phyloP scores from a whole-genome alignment of 2,797 vertebrate species.

The Poeciliopsis presidionis region DNA sequence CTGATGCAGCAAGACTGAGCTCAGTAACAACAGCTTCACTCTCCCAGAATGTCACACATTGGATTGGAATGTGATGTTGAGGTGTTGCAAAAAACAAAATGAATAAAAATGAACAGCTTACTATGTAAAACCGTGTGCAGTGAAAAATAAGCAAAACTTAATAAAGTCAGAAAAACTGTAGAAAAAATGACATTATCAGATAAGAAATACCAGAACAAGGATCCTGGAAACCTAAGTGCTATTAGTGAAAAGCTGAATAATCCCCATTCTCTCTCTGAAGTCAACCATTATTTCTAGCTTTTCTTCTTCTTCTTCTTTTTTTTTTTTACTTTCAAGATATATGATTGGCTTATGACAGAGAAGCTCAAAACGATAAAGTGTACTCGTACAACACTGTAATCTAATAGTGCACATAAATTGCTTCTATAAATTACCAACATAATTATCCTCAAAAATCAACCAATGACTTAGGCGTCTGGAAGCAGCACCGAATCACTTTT shows the following conservation, averaged over 20 bases:
- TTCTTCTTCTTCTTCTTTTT: constrained; percentile 15
- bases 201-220: not conserved
- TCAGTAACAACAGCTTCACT: not conserved
- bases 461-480: constrained; percentile 28
- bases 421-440: constrained; percentile 53
- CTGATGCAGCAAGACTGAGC: not conserved
- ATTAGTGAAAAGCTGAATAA: not conserved
- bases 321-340: constrained; percentile 15
- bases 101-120: not conserved
- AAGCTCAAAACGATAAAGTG: constrained; percentile 25
- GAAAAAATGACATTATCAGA: not conserved
- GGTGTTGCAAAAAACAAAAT: not conserved
- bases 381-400: constrained; percentile 33
- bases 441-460: constrained; percentile 51
- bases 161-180: not conserved
- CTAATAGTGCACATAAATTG: constrained; percentile 46
- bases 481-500: constrained; percentile 46
- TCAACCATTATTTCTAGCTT: not conserved
- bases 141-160: not conserved
- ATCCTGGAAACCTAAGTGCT: not conserved
- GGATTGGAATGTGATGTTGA: not conserved
- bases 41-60: not conserved
- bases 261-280: not conserved
- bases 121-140: not conserved
- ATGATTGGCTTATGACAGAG: constrained; percentile 25